phyloP scores from a whole-genome alignment of 2,797 vertebrate species.

The Carcharodon carcharias region DNA sequence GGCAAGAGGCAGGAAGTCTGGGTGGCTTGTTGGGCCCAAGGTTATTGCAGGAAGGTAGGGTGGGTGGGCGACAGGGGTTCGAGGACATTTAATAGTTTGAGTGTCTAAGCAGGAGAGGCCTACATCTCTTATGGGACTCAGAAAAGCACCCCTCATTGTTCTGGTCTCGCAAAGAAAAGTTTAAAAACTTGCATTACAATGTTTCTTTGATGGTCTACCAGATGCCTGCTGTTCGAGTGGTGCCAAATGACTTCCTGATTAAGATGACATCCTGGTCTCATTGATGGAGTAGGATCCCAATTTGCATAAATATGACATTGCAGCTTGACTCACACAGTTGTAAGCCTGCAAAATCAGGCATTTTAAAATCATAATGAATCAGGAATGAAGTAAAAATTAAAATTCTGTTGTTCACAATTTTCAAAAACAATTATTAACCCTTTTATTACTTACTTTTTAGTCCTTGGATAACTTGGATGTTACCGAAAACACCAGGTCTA shows the following conservation, averaged over 20 bases:
- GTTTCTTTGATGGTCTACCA: neutral
- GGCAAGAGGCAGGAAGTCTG: neutral
- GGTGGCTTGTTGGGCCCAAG: neutral
- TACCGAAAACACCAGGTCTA: slow-evolving; percentile 79
- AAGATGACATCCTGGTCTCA: neutral
- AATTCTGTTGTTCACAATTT: neutral
- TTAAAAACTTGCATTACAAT: neutral
- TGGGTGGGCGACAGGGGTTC: neutral
- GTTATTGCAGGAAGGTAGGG: neutral
- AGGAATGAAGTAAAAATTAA: neutral
- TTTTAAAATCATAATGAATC: neutral
- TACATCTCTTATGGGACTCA: neutral
- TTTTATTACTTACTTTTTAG: slow-evolving; percentile 52
- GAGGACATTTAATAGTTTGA: neutral
- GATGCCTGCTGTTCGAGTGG: neutral
- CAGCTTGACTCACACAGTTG: too few relatives aligned
- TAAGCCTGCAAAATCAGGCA: neutral
- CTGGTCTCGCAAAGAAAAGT: neutral
- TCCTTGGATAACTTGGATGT: slow-evolving; percentile 82
- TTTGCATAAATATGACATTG: neutral
- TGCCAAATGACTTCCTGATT: neutral
- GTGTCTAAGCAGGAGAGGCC: neutral
- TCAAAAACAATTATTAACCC: neutral
- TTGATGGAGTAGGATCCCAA: neutral
- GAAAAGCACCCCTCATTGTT: neutral